Percentiles rank a stretch among this genome's conserved stretches.
Conservation (phyloP, 2,888 invertebrate genomes). For the Ormyrus thymus region DNA sequence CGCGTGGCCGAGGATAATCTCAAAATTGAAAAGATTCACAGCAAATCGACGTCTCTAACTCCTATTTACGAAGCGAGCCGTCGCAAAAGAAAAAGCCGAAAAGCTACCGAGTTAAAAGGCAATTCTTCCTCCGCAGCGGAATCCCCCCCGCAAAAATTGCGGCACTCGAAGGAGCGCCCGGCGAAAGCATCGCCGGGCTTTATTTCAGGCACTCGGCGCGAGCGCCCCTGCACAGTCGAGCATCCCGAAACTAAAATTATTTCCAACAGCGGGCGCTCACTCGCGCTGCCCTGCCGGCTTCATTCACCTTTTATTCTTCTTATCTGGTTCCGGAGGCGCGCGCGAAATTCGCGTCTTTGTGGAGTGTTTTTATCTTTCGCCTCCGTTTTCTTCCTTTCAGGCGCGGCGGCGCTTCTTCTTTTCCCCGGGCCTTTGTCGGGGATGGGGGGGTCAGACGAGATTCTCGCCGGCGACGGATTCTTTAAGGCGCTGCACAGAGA, state of each 20-base stretch:
- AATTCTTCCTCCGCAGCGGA: no score
- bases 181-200: no score
- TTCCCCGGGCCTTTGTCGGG: neutral
- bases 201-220: no score
- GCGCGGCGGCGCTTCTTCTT: neutral
- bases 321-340: neutral
- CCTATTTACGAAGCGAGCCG: no score
- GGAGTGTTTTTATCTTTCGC: slow-evolving; percentile 10
- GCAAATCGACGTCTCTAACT: no score
- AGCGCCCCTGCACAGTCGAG: no score
- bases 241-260: slow-evolving; percentile 20
- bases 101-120: no score
- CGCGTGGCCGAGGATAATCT: no score
- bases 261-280: slow-evolving; percentile 22
- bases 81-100: no score
- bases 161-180: no score
- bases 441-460: neutral
- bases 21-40: no score
- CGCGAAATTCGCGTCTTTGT: slow-evolving; percentile 29
- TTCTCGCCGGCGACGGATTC: slow-evolving; percentile 35
- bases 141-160: no score
- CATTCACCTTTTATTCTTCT: slow-evolving; percentile 42
- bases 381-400: slow-evolving; percentile 6
- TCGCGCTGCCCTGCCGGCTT: neutral
- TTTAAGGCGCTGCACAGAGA: slow-evolving; percentile 15